Base-by-base conservation (phyloP, 2,113 vertebrate species). In the Mus spicilegus region DNA sequence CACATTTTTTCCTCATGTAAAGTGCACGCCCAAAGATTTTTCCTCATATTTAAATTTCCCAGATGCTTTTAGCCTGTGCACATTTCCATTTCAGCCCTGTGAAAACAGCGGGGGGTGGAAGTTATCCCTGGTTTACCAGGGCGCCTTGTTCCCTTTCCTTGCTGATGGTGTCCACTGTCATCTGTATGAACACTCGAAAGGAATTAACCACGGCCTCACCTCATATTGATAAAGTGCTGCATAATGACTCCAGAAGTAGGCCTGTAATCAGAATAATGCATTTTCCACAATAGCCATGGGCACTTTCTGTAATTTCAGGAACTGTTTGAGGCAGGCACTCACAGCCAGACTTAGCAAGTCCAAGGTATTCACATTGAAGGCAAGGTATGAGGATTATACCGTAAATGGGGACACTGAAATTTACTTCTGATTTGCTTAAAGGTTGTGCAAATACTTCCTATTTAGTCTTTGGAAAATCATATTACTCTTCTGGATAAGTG, bases 141-240 rank as follows among this genome's bases (percentile, higher is more conserved):
- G 26, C 49, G 85, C 49, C 28, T 89, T 89, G 56, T 92, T 95
- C 95, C 70, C 82, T 87, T 72, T 73, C 33, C 22, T 75, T 85
- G 54, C 46, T 93, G 49, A 30, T 63, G 24, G n/a, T 51, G 46
- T 89, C 33, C 28, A 11, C 92, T 61, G 22, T 49, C 14, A 87
- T 26, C n/a, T 73, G 39, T 76, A 94, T 95, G 92, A 93, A 96
- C 89, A 89, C 81, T 91, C n/a, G 73, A 26, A 84, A 92, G 93
- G 49, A 95, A 94, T 96, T 97, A 97, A 96, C 95, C 94, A 97
- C 94, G 88, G 82, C 92, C 81, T 89, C 12, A 49, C 49, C 67
- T 69, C 86, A 80, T 76, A 46, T 73, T 84, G 77, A 77, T 65
- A 95, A 94, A 95, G 80, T 94, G 78, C 51, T 65, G 82, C 49